Evolutionary conservation across 2,113 vertebrate genomes (phyloP).

Genomic region (Ctenodactylus gundi): DNA sequence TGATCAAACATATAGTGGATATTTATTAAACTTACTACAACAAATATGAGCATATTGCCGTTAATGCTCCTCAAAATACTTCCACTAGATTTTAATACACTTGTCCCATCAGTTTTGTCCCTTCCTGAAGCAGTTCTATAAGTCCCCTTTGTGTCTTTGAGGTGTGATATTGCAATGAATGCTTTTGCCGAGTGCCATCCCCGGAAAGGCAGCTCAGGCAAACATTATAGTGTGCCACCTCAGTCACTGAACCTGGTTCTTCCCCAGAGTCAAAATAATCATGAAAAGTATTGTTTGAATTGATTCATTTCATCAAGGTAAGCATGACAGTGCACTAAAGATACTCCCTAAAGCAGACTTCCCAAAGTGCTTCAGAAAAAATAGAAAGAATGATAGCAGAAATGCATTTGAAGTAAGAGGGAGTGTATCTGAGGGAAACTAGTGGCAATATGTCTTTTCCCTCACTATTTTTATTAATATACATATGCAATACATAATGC

Average conservation of each 20-base stretch:
- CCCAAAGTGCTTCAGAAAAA: neutral
- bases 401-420: neutral
- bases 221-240: too few relatives aligned
- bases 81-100: neutral
- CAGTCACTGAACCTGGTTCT: neutral
- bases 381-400: neutral
- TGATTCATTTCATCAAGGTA: neutral
- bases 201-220: neutral
- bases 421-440: neutral
- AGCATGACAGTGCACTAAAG: neutral
- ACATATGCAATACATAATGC: too few relatives aligned
- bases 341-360: neutral
- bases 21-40: neutral
- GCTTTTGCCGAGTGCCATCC: neutral
- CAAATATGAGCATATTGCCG: neutral
- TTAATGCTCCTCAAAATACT: neutral
- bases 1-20: neutral
- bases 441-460: neutral
- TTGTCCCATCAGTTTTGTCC: neutral
- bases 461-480: too few relatives aligned
- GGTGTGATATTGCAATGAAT: neutral
- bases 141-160: neutral
- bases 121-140: neutral
- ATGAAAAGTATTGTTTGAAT: neutral
- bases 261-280: neutral